phyloP scores from a whole-genome alignment of 2,113 vertebrate genomes.

The Pagrus major region DNA sequence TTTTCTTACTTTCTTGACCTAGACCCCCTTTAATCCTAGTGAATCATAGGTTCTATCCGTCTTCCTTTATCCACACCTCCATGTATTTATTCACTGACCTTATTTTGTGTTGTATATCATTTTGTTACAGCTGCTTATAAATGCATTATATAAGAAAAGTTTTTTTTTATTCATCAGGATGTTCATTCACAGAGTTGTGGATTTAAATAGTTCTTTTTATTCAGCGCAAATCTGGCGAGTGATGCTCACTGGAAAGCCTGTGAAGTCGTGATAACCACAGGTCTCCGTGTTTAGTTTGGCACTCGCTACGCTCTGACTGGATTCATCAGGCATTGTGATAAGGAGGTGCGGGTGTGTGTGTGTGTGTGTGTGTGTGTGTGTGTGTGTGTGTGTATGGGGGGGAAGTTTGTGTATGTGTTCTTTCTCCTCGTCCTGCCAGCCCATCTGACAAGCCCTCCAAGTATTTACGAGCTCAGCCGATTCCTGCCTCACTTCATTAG shows the following conservation, averaged over 20 bases:
- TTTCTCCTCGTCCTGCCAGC: slow-evolving; percentile 32
- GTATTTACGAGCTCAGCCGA: slow-evolving; percentile 84
- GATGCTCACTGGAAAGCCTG: slow-evolving; percentile 63
- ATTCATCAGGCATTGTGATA: slow-evolving; percentile 64
- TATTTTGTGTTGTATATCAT: slow-evolving; percentile 10
- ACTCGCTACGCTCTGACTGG: slow-evolving; percentile 43
- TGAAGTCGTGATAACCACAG: slow-evolving; percentile 63
- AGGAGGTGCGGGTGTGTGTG: slow-evolving; percentile 55
- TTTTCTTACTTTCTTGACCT: neutral
- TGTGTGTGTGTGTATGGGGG: slow-evolving; percentile 14
- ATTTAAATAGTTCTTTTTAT: slow-evolving; percentile 43
- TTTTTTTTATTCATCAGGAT: slow-evolving; percentile 8
- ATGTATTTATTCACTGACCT: slow-evolving; percentile 8
- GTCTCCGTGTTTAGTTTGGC: slow-evolving; percentile 55
- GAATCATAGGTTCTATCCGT: neutral
- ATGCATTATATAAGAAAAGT: slow-evolving; percentile 11
- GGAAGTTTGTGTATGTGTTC: slow-evolving; percentile 14
- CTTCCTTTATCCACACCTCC: slow-evolving; percentile 1
- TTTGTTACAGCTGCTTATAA: slow-evolving; percentile 34
- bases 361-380: slow-evolving; percentile 30
- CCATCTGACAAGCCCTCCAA: slow-evolving; percentile 77
- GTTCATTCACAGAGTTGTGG: slow-evolving; percentile 53
- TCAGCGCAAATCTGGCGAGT: slow-evolving; percentile 37
- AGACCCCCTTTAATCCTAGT: neutral
- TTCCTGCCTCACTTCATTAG: slow-evolving; percentile 83